Conservation (phyloP, 2,888 invertebrate species). For the Nebria brevicollis region DNA sequence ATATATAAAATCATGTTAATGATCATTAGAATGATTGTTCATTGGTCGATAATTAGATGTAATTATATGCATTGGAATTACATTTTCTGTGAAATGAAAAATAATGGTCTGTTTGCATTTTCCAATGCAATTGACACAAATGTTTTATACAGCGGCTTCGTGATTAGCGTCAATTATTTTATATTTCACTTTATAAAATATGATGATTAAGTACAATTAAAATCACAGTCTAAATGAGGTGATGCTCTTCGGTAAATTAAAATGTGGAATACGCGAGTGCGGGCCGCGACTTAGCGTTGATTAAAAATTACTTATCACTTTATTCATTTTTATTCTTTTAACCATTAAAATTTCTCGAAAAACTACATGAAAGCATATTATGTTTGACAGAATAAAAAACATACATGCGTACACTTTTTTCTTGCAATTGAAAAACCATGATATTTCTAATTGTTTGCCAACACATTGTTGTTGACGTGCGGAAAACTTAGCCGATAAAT, state of each 20-base stretch:
- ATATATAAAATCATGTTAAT: not conserved
- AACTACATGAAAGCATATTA: not conserved
- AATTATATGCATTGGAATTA: slow-evolving; percentile 22
- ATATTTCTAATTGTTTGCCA: not conserved
- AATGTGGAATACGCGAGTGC: slow-evolving; percentile 50
- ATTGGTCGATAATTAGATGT: slow-evolving; percentile 7
- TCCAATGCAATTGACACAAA: slow-evolving; percentile 17
- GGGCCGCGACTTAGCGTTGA: not conserved
- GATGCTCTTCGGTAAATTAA: slow-evolving; percentile 60
- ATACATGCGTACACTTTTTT: not conserved
- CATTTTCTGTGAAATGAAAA: slow-evolving; percentile 31
- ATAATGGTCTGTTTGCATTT: slow-evolving; percentile 24
- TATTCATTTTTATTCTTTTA: not conserved
- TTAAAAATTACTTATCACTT: not conserved
- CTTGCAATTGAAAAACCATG: not conserved
- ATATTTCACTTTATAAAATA: slow-evolving; percentile 56
- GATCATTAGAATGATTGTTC: slow-evolving; percentile 3
- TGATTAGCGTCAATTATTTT: slow-evolving; percentile 61
- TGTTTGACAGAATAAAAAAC: no score
- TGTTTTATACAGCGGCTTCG: slow-evolving; percentile 46
- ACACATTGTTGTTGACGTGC: not conserved
- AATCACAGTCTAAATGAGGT: slow-evolving; percentile 55
- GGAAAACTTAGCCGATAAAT: not conserved
- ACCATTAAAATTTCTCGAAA: not conserved
- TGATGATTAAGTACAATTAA: slow-evolving; percentile 60